Conservation (phyloP, 2,888 invertebrate genomes). For the Brenthis hecate region DNA sequence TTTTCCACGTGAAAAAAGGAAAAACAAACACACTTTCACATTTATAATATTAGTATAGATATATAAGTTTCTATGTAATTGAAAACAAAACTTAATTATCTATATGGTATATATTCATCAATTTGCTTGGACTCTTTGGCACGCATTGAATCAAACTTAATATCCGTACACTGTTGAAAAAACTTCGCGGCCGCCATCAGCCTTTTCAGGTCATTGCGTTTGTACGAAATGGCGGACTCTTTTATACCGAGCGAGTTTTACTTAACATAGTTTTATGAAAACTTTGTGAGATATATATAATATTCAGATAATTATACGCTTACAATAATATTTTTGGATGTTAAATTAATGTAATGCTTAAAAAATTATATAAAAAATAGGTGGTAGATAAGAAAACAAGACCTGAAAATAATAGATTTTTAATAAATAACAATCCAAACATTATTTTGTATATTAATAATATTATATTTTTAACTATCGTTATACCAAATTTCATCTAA, state of each 20-base stretch:
- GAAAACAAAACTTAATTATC: slow-evolving; percentile 16
- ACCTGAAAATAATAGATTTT: no score
- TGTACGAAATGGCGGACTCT: slow-evolving; percentile 38
- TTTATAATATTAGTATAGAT: no score
- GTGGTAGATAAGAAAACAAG: no score
- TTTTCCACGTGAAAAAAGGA: no score
- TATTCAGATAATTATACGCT: slow-evolving; percentile 10
- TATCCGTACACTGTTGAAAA: slow-evolving; percentile 34
- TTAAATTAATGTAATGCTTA: no score
- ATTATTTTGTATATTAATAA: no score
- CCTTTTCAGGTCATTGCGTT: slow-evolving; percentile 40
- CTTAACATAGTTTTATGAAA: slow-evolving; percentile 28
- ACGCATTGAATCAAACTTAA: slow-evolving; percentile 39
- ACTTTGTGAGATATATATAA: slow-evolving; percentile 25
- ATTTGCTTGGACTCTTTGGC: slow-evolving; percentile 29
- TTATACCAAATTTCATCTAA: no score
- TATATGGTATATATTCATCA: slow-evolving; percentile 22
- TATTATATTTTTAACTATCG: no score
- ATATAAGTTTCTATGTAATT: not conserved
- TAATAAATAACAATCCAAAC: no score
- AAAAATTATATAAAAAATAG: no score
- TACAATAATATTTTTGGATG: not conserved
- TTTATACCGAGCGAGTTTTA: slow-evolving; percentile 35
- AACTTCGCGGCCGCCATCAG: slow-evolving; percentile 36
- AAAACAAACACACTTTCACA: no score